phyloP scores from a whole-genome alignment of 2,797 vertebrate genomes.

The Fratercula arctica region DNA sequence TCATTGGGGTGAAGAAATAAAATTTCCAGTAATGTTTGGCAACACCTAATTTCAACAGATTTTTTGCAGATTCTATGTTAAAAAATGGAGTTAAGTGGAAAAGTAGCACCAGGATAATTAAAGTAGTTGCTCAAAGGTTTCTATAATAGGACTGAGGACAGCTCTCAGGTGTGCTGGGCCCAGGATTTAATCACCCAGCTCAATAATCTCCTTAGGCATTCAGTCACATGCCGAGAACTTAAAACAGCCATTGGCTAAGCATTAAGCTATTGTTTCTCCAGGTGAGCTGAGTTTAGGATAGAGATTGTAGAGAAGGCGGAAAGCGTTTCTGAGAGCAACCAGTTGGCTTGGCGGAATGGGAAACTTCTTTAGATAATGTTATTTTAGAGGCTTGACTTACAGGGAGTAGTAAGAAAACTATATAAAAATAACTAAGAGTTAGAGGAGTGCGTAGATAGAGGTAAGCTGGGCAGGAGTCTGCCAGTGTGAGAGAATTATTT shows the following conservation, averaged over 20 bases:
- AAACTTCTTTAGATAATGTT: not conserved
- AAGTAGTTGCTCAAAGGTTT: not conserved
- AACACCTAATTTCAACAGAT: not conserved
- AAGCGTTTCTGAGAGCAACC: not conserved
- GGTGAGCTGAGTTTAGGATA: not conserved
- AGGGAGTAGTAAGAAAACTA: not conserved
- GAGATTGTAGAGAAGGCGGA: no score
- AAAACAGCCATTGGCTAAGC: not conserved
- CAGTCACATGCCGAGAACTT: not conserved
- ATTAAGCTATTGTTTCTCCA: not conserved
- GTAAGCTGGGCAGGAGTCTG: not conserved
- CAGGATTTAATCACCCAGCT: not conserved
- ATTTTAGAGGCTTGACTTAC: not conserved
- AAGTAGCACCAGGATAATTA: not conserved
- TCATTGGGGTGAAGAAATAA: not conserved
- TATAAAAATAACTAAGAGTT: not conserved
- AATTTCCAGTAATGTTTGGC: not conserved
- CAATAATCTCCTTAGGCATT: not conserved
- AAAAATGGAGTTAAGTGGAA: not conserved
- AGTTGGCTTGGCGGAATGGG: not conserved
- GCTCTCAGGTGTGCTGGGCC: slow-evolving; percentile 19
- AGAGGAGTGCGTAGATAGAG: not conserved
- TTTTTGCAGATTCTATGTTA: not conserved
- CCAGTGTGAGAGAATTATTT: not conserved
- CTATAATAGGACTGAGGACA: not conserved